phyloP scores from a whole-genome alignment of 2,797 vertebrate species.

The Mormyrops boulengeri region DNA sequence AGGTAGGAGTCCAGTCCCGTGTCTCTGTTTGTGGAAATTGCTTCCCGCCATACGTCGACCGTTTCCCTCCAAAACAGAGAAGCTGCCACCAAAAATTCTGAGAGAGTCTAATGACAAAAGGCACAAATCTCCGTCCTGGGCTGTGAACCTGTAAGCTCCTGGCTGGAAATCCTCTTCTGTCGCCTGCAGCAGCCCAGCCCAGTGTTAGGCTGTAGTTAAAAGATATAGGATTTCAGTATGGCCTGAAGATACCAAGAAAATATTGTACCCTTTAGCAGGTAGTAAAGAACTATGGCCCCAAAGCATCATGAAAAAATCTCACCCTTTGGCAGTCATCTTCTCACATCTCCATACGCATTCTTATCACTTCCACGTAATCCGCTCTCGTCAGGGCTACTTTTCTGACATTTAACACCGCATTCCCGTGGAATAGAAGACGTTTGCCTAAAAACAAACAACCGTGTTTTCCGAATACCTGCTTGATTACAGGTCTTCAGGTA shows the following conservation, averaged over 20 bases:
- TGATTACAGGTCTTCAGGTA: conserved; percentile 13
- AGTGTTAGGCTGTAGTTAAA: not conserved
- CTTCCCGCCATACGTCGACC: not conserved
- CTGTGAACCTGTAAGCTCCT: not conserved
- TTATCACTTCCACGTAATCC: conserved; percentile 1
- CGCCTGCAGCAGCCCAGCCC: not conserved
- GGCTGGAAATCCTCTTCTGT: not conserved
- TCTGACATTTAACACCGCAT: not conserved
- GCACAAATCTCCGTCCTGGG: not conserved
- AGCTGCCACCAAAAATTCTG: not conserved
- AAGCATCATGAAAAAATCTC: not conserved
- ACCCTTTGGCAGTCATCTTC: not conserved
- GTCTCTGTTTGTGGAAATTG: not conserved
- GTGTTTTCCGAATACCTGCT: not conserved
- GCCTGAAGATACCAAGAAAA: not conserved
- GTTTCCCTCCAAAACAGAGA: not conserved
- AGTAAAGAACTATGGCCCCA: not conserved
- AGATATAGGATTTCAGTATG: not conserved
- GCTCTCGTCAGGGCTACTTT: not conserved
- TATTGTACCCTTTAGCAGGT: not conserved
- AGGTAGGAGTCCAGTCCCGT: not conserved
- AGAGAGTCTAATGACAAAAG: not conserved
- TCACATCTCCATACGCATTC: not conserved
- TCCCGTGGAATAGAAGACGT: not conserved
- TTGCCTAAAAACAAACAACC: not conserved